Base-by-base conservation (phyloP, 2,113 vertebrate species). In the Nematolebias whitei region DNA sequence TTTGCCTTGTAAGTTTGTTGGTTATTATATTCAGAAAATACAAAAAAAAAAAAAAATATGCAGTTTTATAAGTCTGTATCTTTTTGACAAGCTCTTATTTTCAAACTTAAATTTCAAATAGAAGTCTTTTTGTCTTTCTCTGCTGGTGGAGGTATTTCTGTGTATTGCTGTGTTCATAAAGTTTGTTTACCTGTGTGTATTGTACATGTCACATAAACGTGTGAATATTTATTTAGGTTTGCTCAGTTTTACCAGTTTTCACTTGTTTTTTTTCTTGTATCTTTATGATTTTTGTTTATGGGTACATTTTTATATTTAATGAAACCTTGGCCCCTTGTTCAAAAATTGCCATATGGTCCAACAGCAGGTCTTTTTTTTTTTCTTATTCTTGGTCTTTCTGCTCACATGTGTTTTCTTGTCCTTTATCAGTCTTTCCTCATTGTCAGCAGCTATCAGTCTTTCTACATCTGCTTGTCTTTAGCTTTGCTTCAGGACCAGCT, bases 1-100 rank as follows among this genome's bases (percentile, higher is more conserved):
- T 99, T 58, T 86, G 87, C 32, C 85, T 99, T 88, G 98, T 99
- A 83, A 41, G 89, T 82, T n/a, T 43, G 11, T 18, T 15, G 50
- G 57, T 10, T 45, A 11, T 54, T 35, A 20, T 20, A 19, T 18
- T 40, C 22, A 14, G 22, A 41, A 39, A 16, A 41, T 50, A 18
- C 32, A 5, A 4, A 54, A 23, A 44, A 1, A 8, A 29, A 38
- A 29, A 29, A 29, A 29, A 3, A 29, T 29, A 5, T 35, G 5
- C 23, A 43, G 15, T n/a, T 47, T 41, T 5, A 32, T 18, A 41
- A 43, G 26, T 24, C 35, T 12, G 29, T 29, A 59, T 60, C 16
- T 67, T 26, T 15, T 35, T 9, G 22, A 16, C 5, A 10, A 18
- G 13, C 16, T 35, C 23, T 47, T 24, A 11, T 52, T 56, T 62